Conservation (phyloP, 2,113 vertebrate genomes). For the Chaetodon trifascialis region DNA sequence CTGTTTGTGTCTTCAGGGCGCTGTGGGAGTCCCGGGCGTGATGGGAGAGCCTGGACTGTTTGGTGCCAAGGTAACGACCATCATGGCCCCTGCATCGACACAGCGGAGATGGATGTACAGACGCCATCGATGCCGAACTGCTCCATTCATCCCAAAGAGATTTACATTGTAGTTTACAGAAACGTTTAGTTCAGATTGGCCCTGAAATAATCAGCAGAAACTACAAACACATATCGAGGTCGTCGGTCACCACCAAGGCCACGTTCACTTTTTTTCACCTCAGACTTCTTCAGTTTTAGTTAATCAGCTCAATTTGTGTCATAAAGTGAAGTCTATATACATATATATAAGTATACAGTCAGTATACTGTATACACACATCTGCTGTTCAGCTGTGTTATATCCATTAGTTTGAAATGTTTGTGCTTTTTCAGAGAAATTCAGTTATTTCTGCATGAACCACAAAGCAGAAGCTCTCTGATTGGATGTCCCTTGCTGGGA, state of each 20-base stretch:
- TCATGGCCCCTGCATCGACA: neutral
- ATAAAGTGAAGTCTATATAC: too few species aligned
- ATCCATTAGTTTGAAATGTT: too few species aligned
- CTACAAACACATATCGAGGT: too few species aligned
- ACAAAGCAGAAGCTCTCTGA: neutral
- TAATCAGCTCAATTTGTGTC: too few species aligned
- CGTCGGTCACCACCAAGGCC: too few species aligned
- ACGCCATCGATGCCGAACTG: neutral
- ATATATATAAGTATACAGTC: too few species aligned
- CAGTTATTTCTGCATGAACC: too few species aligned
- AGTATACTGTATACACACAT: too few species aligned
- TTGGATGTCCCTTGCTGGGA: neutral
- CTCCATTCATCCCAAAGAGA: neutral
- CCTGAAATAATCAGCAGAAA: too few species aligned
- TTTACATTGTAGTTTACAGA: neutral
- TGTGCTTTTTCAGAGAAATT: too few species aligned
- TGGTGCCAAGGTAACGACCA: constrained; percentile 75
- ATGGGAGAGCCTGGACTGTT: constrained; percentile 70
- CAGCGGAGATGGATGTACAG: neutral
- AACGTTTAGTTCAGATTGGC: neutral
- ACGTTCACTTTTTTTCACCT: neutral
- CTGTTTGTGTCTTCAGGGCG: constrained; percentile 58
- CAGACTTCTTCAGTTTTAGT: neutral
- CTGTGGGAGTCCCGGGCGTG: constrained; percentile 70
- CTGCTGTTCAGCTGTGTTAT: too few species aligned